These are phyloP conservation scores for Taenaris catops DNA, from an alignment of 2,888 invertebrate genomes.

Conservation along the genomic window DNA sequence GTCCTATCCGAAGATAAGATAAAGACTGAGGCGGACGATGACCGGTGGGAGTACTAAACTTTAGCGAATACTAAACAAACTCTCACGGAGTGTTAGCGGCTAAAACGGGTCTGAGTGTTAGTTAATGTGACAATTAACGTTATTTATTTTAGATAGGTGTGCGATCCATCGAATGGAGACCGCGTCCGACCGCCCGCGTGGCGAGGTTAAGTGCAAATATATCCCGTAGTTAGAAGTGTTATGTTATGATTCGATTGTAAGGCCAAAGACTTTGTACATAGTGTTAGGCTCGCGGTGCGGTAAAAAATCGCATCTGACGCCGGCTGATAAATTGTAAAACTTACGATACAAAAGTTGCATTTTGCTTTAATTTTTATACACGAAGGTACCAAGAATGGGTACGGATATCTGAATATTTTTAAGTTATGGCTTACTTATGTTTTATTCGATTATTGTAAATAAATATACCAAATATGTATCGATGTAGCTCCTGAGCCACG, in stretches of 20 bases:
- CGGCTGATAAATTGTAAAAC: conserved; percentile 39
- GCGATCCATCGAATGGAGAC: conserved; percentile 26
- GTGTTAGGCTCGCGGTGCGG: conserved; percentile 43
- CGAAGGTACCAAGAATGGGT: conserved; percentile 60
- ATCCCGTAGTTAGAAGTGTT: conserved; percentile 45
- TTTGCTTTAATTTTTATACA: conserved; percentile 70
- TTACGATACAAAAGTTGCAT: conserved; percentile 74
- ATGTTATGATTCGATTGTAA: conserved; percentile 57
- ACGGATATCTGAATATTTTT: conserved; percentile 68
- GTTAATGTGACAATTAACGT: conserved; percentile 32
- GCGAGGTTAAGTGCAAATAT: conserved; percentile 48
- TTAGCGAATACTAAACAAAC: conserved; percentile 12
- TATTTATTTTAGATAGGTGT: conserved; percentile 37
- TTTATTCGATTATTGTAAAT: conserved; percentile 65
- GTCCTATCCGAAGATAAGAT: conserved; percentile 70
- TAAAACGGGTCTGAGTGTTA: conserved; percentile 39
- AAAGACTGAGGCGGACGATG: conserved; percentile 81
- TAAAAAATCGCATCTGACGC: conserved; percentile 38
- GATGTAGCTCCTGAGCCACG: conserved; percentile 43
- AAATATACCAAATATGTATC: conserved; percentile 75
- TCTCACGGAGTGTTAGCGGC: conserved; percentile 31
- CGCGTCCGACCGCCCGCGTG: conserved; percentile 22
- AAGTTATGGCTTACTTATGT: conserved; percentile 51
- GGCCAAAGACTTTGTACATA: conserved; percentile 78
- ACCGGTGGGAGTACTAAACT: conserved; percentile 81